Conservation (phyloP, 2,797 vertebrate species). For the Dromococcyx pavoninus region DNA sequence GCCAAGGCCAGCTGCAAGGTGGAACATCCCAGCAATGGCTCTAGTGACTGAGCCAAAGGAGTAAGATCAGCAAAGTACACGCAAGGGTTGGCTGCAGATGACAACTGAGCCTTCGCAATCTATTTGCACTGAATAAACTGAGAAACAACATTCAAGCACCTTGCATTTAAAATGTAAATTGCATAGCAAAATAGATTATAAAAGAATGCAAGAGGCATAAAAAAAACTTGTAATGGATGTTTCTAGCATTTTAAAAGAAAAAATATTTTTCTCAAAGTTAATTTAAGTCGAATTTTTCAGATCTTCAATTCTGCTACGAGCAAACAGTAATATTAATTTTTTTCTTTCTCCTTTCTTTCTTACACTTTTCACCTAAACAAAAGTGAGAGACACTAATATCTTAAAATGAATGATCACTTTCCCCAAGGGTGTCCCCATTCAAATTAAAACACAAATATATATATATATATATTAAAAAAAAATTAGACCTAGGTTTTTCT, state of each 20-base stretch:
- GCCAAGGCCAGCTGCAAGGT: not conserved
- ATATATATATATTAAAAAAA: not conserved
- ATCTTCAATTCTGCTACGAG: not conserved
- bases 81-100: not conserved
- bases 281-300: not conserved
- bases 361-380: not conserved
- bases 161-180: not conserved
- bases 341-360: not conserved
- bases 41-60: not conserved
- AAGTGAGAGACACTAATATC: not conserved
- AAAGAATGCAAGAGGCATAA: not conserved
- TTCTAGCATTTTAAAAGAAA: not conserved
- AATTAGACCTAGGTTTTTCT: not conserved
- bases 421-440: slow-evolving; percentile 3
- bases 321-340: not conserved
- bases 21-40: not conserved
- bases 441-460: not conserved
- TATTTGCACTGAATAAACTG: not conserved
- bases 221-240: not conserved
- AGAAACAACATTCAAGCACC: not conserved
- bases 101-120: not conserved
- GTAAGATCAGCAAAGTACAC: not conserved
- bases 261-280: too few relatives aligned
- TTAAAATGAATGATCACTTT: slow-evolving; percentile 31
- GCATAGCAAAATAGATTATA: not conserved